Conservation (phyloP, 1,140 invertebrate genomes). For the Solen grandis region DNA sequence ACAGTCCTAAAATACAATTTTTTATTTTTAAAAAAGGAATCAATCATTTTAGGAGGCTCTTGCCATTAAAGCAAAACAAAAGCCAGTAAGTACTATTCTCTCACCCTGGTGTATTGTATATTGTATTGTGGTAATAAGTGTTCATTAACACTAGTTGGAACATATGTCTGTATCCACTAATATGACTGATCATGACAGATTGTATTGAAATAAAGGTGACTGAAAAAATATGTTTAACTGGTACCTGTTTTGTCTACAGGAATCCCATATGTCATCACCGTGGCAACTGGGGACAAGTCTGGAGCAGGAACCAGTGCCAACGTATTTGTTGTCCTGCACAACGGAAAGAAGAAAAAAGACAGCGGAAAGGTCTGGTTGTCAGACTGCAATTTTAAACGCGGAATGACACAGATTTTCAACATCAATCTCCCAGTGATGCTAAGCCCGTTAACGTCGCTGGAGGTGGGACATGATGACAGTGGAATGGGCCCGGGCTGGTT, state of each 20-base stretch:
- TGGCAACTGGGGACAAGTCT: constrained; percentile 77
- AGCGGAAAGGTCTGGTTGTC: constrained; percentile 80
- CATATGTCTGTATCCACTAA: too few species aligned
- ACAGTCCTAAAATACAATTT: too few species aligned
- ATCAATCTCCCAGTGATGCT: constrained; percentile 75
- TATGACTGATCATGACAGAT: too few species aligned
- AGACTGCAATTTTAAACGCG: constrained; percentile 76
- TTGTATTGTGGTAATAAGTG: too few species aligned
- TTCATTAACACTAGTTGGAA: too few species aligned
- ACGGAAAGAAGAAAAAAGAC: constrained; percentile 72
- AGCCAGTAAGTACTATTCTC: too few species aligned
- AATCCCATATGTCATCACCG: constrained; percentile 78
- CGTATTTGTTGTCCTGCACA: constrained; percentile 79
- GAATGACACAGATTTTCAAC: constrained; percentile 77
- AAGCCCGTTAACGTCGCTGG: constrained; percentile 77
- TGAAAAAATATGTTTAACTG: too few species aligned
- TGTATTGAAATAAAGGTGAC: too few species aligned
- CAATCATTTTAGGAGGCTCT: too few species aligned
- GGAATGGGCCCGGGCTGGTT: constrained; percentile 79
- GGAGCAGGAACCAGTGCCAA: constrained; percentile 78
- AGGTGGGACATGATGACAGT: constrained; percentile 80
- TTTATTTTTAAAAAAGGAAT: too few species aligned
- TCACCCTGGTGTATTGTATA: too few species aligned
- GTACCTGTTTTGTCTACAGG: constrained; percentile 71
- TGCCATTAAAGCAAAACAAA: too few species aligned